Conservation (phyloP, 2,797 vertebrate genomes). For the Australoheros facetus region DNA sequence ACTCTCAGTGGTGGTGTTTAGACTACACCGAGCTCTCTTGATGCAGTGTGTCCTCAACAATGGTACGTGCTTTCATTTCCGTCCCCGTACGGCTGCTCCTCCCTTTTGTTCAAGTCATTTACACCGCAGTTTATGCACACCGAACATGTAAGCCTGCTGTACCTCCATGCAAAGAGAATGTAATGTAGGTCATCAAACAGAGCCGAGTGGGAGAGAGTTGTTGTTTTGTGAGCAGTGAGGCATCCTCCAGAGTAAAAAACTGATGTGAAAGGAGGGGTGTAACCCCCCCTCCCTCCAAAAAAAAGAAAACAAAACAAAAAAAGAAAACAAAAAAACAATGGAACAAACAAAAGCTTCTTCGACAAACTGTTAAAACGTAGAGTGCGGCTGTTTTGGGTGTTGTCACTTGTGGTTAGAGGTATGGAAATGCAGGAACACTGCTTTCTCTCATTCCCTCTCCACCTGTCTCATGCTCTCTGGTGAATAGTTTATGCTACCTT, state of each 20-base stretch:
- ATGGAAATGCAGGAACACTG: slow-evolving; percentile 66
- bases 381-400: slow-evolving; percentile 71
- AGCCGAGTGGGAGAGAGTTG: slow-evolving; percentile 67
- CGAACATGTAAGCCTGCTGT: slow-evolving; percentile 73
- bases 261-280: slow-evolving; percentile 61
- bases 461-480: slow-evolving; percentile 66
- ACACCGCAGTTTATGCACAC: slow-evolving; percentile 72
- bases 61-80: slow-evolving; percentile 67
- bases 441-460: slow-evolving; percentile 58
- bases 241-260: slow-evolving; percentile 68
- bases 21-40: slow-evolving; percentile 59
- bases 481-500: slow-evolving; percentile 80
- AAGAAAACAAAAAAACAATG: slow-evolving; percentile 58
- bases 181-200: slow-evolving; percentile 83
- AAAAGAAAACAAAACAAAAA: neutral
- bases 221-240: slow-evolving; percentile 71
- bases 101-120: slow-evolving; percentile 75
- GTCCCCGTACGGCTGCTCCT: slow-evolving; percentile 56
- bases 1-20: slow-evolving; percentile 66
- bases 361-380: slow-evolving; percentile 78
- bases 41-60: slow-evolving; percentile 65
- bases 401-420: slow-evolving; percentile 67
- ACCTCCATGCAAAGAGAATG: slow-evolving; percentile 75
- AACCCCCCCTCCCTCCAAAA: too few species aligned
- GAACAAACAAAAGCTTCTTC: slow-evolving; percentile 81